Percentiles rank a stretch among this genome's conserved stretches.
These are phyloP conservation scores for Xestia c-nigrum DNA, from an alignment of 2,888 invertebrate genomes.

Conservation along the genomic window DNA sequence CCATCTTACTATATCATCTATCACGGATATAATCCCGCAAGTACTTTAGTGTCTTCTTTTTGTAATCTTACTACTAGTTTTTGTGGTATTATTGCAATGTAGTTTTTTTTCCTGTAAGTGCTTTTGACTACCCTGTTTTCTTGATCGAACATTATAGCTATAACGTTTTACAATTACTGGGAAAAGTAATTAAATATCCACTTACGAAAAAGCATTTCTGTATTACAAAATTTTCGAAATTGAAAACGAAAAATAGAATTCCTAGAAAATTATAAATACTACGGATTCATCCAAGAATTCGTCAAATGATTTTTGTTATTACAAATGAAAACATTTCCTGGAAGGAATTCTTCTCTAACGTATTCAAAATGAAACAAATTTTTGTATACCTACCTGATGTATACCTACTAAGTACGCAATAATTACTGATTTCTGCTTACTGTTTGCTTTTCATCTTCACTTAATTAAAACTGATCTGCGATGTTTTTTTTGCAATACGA, in stretches of 20 bases:
- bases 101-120: background rate
- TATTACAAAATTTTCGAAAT: background rate
- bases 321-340: background rate
- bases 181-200: background rate
- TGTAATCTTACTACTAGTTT: too few relatives aligned
- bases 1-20: too few relatives aligned
- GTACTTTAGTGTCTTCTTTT: too few relatives aligned
- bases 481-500: background rate
- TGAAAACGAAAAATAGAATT: background rate
- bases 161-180: background rate
- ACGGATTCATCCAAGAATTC: constrained; percentile 1
- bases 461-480: background rate
- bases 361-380: background rate
- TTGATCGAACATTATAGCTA: background rate
- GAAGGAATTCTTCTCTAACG: background rate
- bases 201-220: background rate
- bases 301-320: background rate
- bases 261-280: background rate
- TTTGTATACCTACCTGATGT: background rate
- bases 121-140: background rate
- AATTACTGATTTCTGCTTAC: background rate
- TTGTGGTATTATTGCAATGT: background rate
- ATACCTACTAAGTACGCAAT: background rate
- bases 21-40: too few relatives aligned
- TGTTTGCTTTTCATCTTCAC: background rate